Conservation (phyloP, 2,888 invertebrate genomes). For the Crepidodera aurea region DNA sequence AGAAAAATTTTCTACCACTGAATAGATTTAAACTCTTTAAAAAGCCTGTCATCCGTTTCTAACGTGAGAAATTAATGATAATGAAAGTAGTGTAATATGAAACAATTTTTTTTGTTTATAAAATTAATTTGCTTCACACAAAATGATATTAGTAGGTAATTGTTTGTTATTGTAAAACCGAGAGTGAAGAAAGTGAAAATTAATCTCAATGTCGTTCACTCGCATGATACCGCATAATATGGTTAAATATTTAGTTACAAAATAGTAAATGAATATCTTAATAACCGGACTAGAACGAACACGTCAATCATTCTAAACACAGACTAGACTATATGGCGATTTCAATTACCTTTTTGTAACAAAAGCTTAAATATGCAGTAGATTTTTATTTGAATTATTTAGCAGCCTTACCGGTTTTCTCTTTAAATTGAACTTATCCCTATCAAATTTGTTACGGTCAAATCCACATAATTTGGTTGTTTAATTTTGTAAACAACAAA, state of each 20-base stretch:
- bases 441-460: too few relatives aligned
- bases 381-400: too few relatives aligned
- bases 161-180: slow-evolving; percentile 17
- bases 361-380: too few relatives aligned
- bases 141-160: slow-evolving; percentile 15
- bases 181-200: slow-evolving; percentile 17
- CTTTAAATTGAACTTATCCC: too few relatives aligned
- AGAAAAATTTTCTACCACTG: not conserved
- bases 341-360: too few relatives aligned
- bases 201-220: slow-evolving; percentile 11
- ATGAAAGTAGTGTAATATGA: slow-evolving; percentile 25
- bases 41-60: not conserved
- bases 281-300: not conserved
- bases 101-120: slow-evolving; percentile 21
- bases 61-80: slow-evolving; percentile 18
- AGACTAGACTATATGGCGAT: not conserved
- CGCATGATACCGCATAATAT: not conserved
- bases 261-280: not conserved
- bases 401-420: too few relatives aligned
- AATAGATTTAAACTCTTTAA: slow-evolving; percentile 5
- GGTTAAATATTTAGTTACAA: slow-evolving; percentile 12
- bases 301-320: not conserved
- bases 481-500: too few relatives aligned
- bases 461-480: too few relatives aligned
- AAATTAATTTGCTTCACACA: slow-evolving; percentile 26